Percentiles rank a stretch among this genome's conserved stretches.
Conservation (phyloP, 2,797 vertebrate species). For the Cynodonichthys magdalenae region DNA sequence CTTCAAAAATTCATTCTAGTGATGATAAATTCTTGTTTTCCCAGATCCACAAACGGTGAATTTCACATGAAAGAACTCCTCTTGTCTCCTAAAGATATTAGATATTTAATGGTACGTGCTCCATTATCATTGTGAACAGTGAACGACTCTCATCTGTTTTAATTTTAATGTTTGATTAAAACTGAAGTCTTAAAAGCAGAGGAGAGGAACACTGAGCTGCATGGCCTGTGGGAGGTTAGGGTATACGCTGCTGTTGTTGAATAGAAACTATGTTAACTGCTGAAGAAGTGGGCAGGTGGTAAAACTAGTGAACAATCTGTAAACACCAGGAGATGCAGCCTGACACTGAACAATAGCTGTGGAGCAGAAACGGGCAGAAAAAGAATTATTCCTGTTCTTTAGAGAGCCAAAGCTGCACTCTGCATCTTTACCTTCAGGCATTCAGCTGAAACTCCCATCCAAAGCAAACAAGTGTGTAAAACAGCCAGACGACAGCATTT, state of each 20-base stretch:
- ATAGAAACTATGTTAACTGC: constrained; percentile 25
- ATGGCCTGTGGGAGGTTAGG: constrained; percentile 24
- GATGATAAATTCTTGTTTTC: too few species aligned
- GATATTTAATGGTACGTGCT: constrained; percentile 37
- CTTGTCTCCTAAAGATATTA: too few species aligned
- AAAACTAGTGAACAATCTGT: constrained; percentile 45
- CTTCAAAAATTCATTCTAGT: too few species aligned
- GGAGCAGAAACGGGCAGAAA: constrained; percentile 2
- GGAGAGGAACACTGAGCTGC: neutral
- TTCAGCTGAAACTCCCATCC: constrained; percentile 25
- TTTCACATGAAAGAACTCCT: too few species aligned
- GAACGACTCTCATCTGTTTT: constrained; percentile 32
- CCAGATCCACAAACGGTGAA: too few species aligned
- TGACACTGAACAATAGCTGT: constrained; percentile 37
- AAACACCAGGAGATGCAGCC: constrained; percentile 50
- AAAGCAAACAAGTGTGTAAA: constrained; percentile 25
- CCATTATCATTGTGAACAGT: constrained; percentile 31
- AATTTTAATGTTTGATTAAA: constrained; percentile 1
- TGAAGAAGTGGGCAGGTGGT: constrained; percentile 59
- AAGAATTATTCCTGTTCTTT: constrained; percentile 13
- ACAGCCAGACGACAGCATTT: neutral
- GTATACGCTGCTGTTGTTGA: constrained; percentile 32
- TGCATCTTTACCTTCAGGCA: constrained; percentile 30
- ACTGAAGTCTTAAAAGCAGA: constrained; percentile 1
- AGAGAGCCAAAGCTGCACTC: constrained; percentile 23